These are phyloP conservation scores for Brotula barbata DNA, from an alignment of 2,797 vertebrate species.

Conservation along the genomic window DNA sequence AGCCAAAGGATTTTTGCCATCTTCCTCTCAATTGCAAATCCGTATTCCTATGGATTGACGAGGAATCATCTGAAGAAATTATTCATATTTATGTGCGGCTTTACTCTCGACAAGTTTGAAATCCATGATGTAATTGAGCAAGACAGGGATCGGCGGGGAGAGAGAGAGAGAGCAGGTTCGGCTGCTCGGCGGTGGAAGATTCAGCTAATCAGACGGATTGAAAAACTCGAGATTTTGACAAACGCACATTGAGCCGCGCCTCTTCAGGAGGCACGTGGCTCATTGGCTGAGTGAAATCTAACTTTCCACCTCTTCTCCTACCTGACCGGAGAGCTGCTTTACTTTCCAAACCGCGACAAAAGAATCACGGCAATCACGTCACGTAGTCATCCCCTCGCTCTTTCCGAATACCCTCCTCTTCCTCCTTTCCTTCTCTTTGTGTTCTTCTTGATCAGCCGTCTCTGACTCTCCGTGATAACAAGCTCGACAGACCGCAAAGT, in stretches of 20 bases:
- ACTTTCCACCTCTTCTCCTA: constrained; percentile 1
- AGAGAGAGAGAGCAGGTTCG: no score
- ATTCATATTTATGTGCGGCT: constrained; percentile 68
- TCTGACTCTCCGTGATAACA: constrained; percentile 62
- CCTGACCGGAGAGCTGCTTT: constrained; percentile 10
- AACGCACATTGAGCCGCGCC: constrained; percentile 24
- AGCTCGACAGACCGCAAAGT: constrained; percentile 59
- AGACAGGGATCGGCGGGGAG: constrained; percentile 35
- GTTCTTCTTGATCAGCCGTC: constrained; percentile 57
- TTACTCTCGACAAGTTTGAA: constrained; percentile 46
- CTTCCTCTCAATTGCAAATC: constrained; percentile 36
- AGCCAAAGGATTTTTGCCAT: constrained; percentile 24
- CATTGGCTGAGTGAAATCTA: constrained; percentile 30
- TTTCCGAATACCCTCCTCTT: constrained; percentile 23
- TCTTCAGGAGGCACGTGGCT: constrained; percentile 15
- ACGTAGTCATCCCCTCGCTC: constrained; percentile 18
- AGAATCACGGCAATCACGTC: constrained; percentile 38
- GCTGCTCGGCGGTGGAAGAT: constrained; percentile 6
- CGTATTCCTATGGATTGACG: constrained; percentile 58
- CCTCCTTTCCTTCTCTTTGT: constrained; percentile 26
- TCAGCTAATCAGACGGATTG: constrained; percentile 25
- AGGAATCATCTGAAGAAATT: constrained; percentile 51
- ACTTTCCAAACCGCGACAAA: constrained; percentile 5
- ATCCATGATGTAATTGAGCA: constrained; percentile 52
- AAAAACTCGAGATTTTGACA: constrained; percentile 29